Evolutionary conservation across 2,113 vertebrate species (phyloP).

Genomic region (Isichthys henryi): DNA sequence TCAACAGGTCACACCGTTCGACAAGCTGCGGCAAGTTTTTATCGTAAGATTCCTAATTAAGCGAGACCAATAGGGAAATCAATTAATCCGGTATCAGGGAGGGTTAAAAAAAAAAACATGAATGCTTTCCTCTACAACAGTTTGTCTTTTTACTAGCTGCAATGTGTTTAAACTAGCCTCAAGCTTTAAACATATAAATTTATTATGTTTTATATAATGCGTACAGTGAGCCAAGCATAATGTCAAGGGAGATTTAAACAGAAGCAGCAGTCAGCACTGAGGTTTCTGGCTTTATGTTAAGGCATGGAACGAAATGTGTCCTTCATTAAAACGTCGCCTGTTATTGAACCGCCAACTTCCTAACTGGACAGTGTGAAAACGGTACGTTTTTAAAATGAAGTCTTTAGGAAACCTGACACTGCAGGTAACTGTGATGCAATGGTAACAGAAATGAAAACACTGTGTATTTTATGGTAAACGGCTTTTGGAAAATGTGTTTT

Average conservation of each 20-base stretch:
- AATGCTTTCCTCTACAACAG: constrained; percentile 35
- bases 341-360: not conserved
- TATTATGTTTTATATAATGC: not conserved
- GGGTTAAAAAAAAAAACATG: constrained; percentile 46
- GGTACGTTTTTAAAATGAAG: not conserved
- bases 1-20: constrained; percentile 56
- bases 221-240: not conserved
- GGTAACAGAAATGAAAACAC: not conserved
- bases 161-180: constrained; percentile 42
- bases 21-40: constrained; percentile 57
- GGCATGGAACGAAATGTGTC: not conserved
- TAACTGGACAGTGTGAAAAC: not conserved
- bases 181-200: not conserved
- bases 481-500: not conserved
- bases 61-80: constrained; percentile 50
- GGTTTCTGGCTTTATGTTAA: not conserved
- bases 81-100: constrained; percentile 35
- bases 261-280: not conserved
- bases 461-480: not conserved
- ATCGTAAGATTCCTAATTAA: constrained; percentile 54
- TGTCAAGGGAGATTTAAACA: not conserved
- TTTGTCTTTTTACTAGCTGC: constrained; percentile 41
- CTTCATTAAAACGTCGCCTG: not conserved
- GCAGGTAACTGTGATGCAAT: not conserved
- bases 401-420: not conserved